Conservation (phyloP, 1,140 invertebrate species). For the Ostrea denselamellosa region DNA sequence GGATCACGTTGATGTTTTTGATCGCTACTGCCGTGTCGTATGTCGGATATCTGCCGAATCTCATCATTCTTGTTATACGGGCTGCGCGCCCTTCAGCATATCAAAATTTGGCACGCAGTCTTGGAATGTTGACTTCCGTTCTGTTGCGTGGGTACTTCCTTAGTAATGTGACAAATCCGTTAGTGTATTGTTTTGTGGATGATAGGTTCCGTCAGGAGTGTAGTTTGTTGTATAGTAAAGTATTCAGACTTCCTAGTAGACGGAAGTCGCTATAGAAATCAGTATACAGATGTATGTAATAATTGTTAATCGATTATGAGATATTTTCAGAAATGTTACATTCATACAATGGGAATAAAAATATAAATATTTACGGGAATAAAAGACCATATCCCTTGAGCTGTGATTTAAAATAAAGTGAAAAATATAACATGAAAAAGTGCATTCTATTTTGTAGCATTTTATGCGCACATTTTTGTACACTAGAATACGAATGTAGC, state of each 20-base stretch:
- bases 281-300: too few relatives aligned
- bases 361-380: too few relatives aligned
- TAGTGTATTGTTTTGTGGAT: conserved; percentile 58
- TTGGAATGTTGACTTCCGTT: conserved; percentile 45
- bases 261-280: background rate
- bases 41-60: conserved; percentile 50
- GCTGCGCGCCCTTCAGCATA: conserved; percentile 24
- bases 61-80: conserved; percentile 45
- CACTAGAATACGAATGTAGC: too few relatives aligned
- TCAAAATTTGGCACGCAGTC: background rate
- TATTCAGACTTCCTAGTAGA: background rate
- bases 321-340: too few relatives aligned
- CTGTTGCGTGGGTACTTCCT: conserved; percentile 54
- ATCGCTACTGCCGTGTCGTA: conserved; percentile 56
- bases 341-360: too few relatives aligned
- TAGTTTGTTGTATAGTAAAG: conserved; percentile 19
- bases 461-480: too few relatives aligned
- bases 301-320: too few relatives aligned
- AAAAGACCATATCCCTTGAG: too few relatives aligned
- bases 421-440: too few relatives aligned
- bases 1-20: conserved; percentile 56
- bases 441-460: too few relatives aligned
- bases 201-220: conserved; percentile 46
- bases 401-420: too few relatives aligned
- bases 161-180: conserved; percentile 54